Base-by-base conservation (phyloP, 2,888 invertebrate species). In the Lycaena phlaeas region DNA sequence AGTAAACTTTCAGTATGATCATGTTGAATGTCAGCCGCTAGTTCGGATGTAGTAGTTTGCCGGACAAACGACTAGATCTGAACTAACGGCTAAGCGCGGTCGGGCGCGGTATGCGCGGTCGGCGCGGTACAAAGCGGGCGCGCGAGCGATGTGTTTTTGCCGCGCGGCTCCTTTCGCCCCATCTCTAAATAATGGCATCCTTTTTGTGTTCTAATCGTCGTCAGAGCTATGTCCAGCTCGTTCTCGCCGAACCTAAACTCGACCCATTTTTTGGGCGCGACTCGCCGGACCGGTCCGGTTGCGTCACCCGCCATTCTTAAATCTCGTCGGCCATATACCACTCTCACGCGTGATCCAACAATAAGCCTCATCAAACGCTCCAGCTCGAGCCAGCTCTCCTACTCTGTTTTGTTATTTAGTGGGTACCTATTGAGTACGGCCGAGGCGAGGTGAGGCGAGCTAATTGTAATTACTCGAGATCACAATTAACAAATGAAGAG, bases 201-300 rank as follows among this genome's bases (percentile, higher is more conserved):
- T 60, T 68, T 75, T 72, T 74, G 51, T 51, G 60, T 61, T 69
- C 68, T 67, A 68, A 65, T 58, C 59, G 49, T 50, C 46, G 60
- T 50, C 62, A 58, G 48, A 63, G 60, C 67, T 61, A 61, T 58
- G 60, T 56, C 56, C 41, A 37, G 30, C 43, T 37, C 42, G 49
- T 48, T n/a, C 56, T 52, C 58, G 56, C 56, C 49, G 45, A n/a
- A 52, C 54, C 49, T 46, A 51, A 52, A 56, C 51, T 53, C 59
- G 57, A 50, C 57, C 53, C 53, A 64, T 58, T 68, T 71, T 68
- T 70, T 68, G 59, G 57, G n/a, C n/a, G n/a, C 52, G 42, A 43
- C 43, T 44, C 42, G 17, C 26, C 27, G 40, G 61, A 63, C 58
- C 60, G 62, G 42, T 58, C 48, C 52, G 48, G 48, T 53, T 53